These are phyloP conservation scores for Caenorhabditis doughertyi DNA, from an alignment of 2,888 invertebrate genomes.

Conservation along the genomic window DNA sequence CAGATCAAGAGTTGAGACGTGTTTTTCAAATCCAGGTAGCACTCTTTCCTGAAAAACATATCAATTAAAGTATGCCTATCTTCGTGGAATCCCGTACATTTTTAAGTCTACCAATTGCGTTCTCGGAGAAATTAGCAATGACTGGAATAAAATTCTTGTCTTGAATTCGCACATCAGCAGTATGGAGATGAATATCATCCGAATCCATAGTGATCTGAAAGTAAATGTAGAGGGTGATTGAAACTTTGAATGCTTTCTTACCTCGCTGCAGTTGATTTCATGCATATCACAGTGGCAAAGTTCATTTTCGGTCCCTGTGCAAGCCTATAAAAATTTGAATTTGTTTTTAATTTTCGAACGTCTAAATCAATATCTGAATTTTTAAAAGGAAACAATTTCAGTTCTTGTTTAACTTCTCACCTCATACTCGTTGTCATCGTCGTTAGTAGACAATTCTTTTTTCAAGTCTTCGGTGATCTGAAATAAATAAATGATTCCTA, in stretches of 20 bases:
- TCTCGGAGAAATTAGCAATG: conserved; percentile 59
- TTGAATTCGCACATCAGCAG: conserved; percentile 33
- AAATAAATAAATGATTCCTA: conserved; percentile 12
- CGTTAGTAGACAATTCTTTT: conserved; percentile 15
- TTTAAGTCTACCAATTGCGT: conserved; percentile 50
- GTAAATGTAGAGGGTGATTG: background rate
- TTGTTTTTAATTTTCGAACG: background rate
- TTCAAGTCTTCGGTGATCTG: conserved; percentile 34
- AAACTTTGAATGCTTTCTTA: conserved; percentile 1
- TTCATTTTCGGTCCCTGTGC: conserved; percentile 43
- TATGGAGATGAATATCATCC: conserved; percentile 36
- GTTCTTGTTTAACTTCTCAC: no score
- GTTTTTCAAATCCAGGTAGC: conserved; percentile 57
- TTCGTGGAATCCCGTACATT: no score
- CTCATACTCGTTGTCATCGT: conserved; percentile 10
- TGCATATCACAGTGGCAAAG: conserved; percentile 60
- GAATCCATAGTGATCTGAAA: conserved; percentile 41
- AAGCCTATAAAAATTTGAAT: conserved; percentile 29
- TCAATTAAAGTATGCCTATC: background rate
- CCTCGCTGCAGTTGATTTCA: conserved; percentile 59
- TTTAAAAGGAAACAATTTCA: no score
- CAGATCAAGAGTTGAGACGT: conserved; percentile 50
- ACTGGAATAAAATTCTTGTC: conserved; percentile 54
- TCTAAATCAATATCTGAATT: no score
- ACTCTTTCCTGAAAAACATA: conserved; percentile 60